phyloP scores from a whole-genome alignment of 2,797 vertebrate genomes.

The Myotis planiceps region DNA sequence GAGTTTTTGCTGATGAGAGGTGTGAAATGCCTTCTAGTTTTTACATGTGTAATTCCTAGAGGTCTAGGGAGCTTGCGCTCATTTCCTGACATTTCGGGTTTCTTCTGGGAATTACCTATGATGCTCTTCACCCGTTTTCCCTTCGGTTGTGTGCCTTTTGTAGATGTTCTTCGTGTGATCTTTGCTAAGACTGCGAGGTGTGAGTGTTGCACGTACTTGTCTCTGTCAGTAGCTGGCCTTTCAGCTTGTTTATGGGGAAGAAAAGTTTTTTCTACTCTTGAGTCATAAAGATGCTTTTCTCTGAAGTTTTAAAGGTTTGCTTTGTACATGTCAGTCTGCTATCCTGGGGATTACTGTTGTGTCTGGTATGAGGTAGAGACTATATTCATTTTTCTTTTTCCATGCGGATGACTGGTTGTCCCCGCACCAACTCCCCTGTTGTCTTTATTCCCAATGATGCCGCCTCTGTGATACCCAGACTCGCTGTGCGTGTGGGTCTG shows the following conservation, averaged over 20 bases:
- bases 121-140: background rate
- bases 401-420: background rate
- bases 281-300: background rate
- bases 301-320: conserved; percentile 23
- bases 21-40: background rate
- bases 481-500: background rate
- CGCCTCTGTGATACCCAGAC: background rate
- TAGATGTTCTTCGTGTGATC: background rate
- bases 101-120: background rate
- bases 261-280: background rate
- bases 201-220: background rate
- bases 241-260: background rate
- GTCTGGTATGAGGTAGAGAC: background rate
- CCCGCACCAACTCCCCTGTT: background rate
- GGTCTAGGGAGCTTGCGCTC: background rate
- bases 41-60: background rate
- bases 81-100: background rate
- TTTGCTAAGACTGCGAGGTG: background rate
- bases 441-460: background rate
- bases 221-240: background rate
- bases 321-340: background rate
- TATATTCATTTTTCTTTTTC: background rate
- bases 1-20: background rate
- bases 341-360: background rate
- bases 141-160: background rate